Base-by-base conservation (phyloP, 2,888 invertebrate species). In the Nebria brevicollis region DNA sequence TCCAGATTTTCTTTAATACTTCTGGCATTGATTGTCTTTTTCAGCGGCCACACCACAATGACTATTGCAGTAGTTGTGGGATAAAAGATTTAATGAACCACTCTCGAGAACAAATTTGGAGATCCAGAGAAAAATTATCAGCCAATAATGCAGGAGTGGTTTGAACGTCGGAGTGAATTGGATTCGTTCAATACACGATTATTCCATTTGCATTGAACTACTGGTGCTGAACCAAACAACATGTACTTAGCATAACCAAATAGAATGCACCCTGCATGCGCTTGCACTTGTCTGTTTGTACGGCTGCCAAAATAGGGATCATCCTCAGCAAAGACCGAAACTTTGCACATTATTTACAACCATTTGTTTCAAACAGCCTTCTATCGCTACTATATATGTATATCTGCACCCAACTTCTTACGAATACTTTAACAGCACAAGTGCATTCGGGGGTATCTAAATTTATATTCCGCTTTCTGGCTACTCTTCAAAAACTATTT, bases 401-500 rank as follows among this genome's bases (percentile, higher is more conserved):
- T 20, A 20, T 20, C 20, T 34, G 3, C 54, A 11, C 7, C 54
- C 7, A 54, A 54, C 54, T 54, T 54, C 83, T 84, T 81, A 75
- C 82, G 81, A 83, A 77, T 82, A 81, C 72, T 79, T 77, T 73
- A 77, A 77, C 77, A 77, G 81, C 77, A 66, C 42, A 15, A 13
- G 54, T 13, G 8, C 54, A 54, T 8, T 13, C 2, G 11, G 54
- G 4, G 7, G 11, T 26, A 64, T 66, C 75, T 77, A 72, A 75
- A 80, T 75, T 80, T 80, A 80, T 74, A 74, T 75, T 20, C 82
- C 82, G 83, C 83, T 83, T 83, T 83, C 83, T 81, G 83, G 82
- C 83, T 82, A 80, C 79, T 84, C 65, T 78, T 78, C 78, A 78
- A 78, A 82, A 82, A 78, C 82, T 77, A 78, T 74, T 74, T 41